Base-by-base conservation (phyloP, 2,797 vertebrate species). In the Dromococcyx pavoninus region DNA sequence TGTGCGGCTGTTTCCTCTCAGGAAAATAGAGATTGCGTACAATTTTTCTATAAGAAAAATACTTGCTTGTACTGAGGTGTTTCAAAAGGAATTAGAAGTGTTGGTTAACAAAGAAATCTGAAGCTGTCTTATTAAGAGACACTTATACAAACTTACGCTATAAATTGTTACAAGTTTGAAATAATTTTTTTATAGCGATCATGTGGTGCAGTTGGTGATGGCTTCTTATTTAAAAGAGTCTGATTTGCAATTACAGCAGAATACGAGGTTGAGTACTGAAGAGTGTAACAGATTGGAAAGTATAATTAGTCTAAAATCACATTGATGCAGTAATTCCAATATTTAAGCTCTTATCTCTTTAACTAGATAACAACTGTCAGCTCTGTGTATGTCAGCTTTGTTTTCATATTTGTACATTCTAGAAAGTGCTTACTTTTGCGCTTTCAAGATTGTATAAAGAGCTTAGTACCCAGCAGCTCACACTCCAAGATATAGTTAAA, bases 11-110 rank as follows among this genome's bases (percentile, higher is more conserved):
- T 35, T 87, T 90, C 18, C 66, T 71, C 37, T 75, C n/a, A 46
- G 58, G 33, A 89, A 85, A 91, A 80, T 12, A 72, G 53, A 39
- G 27, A 58, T 37, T 28, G 54, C 69, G 33, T 32, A 90, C 35
- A 86, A 16, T 91, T 96, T 41, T 88, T 85, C 13, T 56, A 3
- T 33, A 84, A 80, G 80, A 78, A 88, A 92, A 94, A 86, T 85
- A 90, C 32, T 88, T 95, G 25, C 46, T 79, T 82, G 21, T 88
- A 46, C 46, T 78, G n/a, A 85, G 73, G 27, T 86, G 51, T 54
- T 89, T 91, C 53, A 67, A 71, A 89, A 89, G 70, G 44, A 65
- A 15, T 81, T 94, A 65, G 48, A 92, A 94, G 30, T 73, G 44
- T 39, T 79, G 19, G 44, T 86, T 76, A 90, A 79, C 37, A 67